A percentile compares a stretch with the other conserved stretches of the same genome.
Evolutionary conservation across 2,113 vertebrate species (phyloP).

Genomic region (Gopherus evgoodei): DNA sequence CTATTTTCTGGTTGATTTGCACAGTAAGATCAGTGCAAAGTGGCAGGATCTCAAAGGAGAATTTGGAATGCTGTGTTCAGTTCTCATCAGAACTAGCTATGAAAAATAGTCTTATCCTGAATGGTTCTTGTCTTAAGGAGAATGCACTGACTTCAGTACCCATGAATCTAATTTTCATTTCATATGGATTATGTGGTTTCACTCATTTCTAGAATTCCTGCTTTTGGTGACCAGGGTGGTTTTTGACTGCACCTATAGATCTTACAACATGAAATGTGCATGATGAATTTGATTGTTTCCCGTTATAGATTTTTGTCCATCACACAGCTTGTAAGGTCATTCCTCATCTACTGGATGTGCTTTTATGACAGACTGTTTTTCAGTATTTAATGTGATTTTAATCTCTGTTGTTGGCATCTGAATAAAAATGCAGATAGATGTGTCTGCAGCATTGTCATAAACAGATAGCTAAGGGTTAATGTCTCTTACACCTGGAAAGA

Average conservation of each 20-base stretch:
- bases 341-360: not conserved
- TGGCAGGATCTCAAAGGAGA: not conserved
- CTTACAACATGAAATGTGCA: accelerated
- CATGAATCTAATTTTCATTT: not conserved
- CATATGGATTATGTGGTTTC: not conserved
- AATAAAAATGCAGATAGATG: not conserved
- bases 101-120: not conserved
- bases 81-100: not conserved
- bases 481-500: no score
- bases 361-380: constrained; percentile 1
- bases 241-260: not conserved
- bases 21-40: accelerated
- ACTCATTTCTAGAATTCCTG: not conserved
- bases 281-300: not conserved
- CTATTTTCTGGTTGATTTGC: not conserved
- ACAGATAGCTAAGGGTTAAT: no score
- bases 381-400: not conserved
- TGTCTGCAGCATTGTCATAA: not conserved
- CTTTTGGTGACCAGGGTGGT: not conserved
- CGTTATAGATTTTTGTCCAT: not conserved
- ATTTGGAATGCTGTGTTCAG: not conserved
- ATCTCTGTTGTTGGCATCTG: constrained; percentile 42
- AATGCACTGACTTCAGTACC: not conserved
- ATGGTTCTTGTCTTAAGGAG: not conserved
- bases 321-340: not conserved